Evolutionary conservation across 37 sponge, comb jelly and placozoan genomes (phyloP).

Genomic region (Eunapius fragilis): DNA sequence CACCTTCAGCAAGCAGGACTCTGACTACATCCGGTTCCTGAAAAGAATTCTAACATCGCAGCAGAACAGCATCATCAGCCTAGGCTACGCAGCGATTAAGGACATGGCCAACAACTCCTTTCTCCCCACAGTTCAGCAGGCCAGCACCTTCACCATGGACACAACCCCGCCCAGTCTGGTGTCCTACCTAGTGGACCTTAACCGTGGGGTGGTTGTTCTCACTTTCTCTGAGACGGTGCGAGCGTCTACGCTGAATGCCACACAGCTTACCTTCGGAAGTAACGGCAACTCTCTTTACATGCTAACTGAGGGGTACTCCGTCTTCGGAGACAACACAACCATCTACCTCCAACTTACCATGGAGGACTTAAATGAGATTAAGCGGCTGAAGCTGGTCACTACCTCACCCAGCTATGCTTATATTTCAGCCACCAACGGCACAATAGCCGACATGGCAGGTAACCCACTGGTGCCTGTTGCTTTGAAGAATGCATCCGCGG

Average conservation of each 20-base stretch:
- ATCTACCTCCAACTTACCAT: constrained; percentile 51
- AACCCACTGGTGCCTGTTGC: constrained; percentile 52
- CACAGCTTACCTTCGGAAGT: constrained; percentile 55
- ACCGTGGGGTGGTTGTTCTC: constrained; percentile 53
- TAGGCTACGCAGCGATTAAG: constrained; percentile 43
- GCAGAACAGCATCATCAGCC: constrained; percentile 50
- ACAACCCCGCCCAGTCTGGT: constrained; percentile 44
- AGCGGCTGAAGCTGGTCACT: constrained; percentile 60
- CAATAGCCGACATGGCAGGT: constrained; percentile 74
- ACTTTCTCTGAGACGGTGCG: constrained; percentile 84
- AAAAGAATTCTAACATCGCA: constrained; percentile 55
- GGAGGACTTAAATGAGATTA: constrained; percentile 85
- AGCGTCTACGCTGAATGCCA: constrained; percentile 41
- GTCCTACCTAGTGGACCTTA: constrained; percentile 75
- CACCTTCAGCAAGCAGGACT: constrained; percentile 84
- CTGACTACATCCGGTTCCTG: constrained; percentile 79
- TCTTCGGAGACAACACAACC: constrained; percentile 74
- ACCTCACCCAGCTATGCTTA: constrained; percentile 39
- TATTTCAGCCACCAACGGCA: constrained; percentile 56
- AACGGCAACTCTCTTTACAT: constrained; percentile 27
- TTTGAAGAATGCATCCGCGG: not conserved
- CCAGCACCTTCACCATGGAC: constrained; percentile 53
- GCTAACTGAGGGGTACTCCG: constrained; percentile 65
- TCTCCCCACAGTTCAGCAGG: constrained; percentile 18
- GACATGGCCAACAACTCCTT: constrained; percentile 81